Base-by-base conservation (phyloP, 2,113 vertebrate species). In the Poeciliopsis retropinna region DNA sequence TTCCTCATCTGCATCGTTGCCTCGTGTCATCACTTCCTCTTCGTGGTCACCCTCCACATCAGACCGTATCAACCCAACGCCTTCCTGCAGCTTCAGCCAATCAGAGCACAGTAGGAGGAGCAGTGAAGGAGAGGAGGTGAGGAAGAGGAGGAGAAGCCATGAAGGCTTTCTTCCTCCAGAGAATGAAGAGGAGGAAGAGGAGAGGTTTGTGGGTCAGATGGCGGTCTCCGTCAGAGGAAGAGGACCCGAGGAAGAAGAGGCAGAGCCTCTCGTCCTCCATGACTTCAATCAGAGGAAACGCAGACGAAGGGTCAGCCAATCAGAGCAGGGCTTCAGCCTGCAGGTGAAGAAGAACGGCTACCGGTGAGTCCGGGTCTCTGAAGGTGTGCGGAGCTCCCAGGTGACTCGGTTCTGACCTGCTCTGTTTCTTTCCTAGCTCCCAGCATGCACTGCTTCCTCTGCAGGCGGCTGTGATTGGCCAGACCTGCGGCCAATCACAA, bases 151-250 rank as follows among this genome's bases (percentile, higher is more conserved):
- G 17, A 88, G 60, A 66, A 79, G 39, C 77, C 70, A 67, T 27
- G 63, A 28, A 60, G 69, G 54, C 5, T 3, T 13, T 17, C 6
- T 29, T 30, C 1, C 17, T 74, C 17, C 77, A 34, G 62, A 28
- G 66, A 37, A 22, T 3, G 28, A 11, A 75, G 67, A 70, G 9
- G 60, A 80, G 12, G 72, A 74, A 3, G 79, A 84, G 41, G 19
- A 75, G 63, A 84, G 87, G 27, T 90, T 90, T 73, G 81, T 90
- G 14, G 89, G 89, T 0, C 68, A 66, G 15, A 88, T 90, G 90
- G 77, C 8, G 1, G 69, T 90, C 31, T 81, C 68, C 14, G 31
- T 66, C 27, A 62, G 57, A 73, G 64, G 67, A 84, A 68, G 63
- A 66, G 34, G 37, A 51, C 32, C 25, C 41, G 60, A 79, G 5